Evolutionary conservation across 2,113 vertebrate species (phyloP).

Genomic region (Limnothrissa miodon): DNA sequence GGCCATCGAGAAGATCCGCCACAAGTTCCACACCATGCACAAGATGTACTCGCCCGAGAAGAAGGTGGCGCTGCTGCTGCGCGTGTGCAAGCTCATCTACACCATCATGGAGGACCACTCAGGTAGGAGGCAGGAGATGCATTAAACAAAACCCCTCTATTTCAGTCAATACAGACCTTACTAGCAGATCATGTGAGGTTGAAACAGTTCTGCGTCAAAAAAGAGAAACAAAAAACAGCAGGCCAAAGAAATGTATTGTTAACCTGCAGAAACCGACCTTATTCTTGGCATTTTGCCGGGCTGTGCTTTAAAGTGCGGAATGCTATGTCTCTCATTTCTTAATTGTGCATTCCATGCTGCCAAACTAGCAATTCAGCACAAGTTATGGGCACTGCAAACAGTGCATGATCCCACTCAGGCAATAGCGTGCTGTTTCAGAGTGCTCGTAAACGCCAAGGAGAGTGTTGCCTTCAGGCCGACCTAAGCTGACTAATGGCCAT

Average conservation of each 20-base stretch:
- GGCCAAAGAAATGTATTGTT: too few species aligned
- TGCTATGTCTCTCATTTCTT: not conserved
- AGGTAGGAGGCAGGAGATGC: constrained; percentile 75
- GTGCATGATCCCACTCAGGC: not conserved
- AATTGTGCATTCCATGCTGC: not conserved
- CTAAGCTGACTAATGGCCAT: not conserved
- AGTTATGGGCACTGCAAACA: not conserved
- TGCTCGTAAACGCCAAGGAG: not conserved
- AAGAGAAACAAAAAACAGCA: too few species aligned
- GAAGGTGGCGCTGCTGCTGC: constrained; percentile 88
- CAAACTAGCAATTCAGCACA: not conserved
- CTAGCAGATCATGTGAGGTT: too few species aligned
- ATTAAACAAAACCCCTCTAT: constrained; percentile 69
- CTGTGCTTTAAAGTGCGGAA: constrained; percentile 65
- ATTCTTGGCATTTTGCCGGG: constrained; percentile 77
- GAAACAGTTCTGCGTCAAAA: too few species aligned
- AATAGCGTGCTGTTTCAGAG: not conserved
- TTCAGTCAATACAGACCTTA: too few species aligned
- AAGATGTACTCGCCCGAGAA: constrained; percentile 97
- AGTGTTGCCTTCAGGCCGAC: not conserved
- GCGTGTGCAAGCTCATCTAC: constrained; percentile 95
- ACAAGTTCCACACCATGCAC: constrained; percentile 90
- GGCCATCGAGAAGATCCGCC: constrained; percentile 90
- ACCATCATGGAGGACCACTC: constrained; percentile 97
- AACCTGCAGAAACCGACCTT: too few species aligned